Percentiles rank a stretch among this genome's conserved stretches.
Evolutionary conservation across 2,797 vertebrate species (phyloP).

Genomic region (Phylloscopus collybita): DNA sequence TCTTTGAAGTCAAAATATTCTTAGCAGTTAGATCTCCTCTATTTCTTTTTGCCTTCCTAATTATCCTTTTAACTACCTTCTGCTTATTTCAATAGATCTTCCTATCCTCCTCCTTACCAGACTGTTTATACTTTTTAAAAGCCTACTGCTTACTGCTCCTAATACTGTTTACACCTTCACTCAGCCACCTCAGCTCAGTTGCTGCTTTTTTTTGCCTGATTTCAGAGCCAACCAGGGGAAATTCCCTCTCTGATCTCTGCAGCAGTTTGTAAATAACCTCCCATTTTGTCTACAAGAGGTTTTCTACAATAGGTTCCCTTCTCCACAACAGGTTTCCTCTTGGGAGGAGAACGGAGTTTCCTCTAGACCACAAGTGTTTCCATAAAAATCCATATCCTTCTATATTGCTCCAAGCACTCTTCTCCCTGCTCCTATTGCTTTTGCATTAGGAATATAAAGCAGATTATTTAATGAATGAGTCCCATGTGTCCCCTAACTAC

Average conservation of each 20-base stretch:
- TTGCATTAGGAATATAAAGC: constrained; percentile 35
- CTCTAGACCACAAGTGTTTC: background rate
- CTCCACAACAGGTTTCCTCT: background rate
- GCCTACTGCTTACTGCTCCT: constrained; percentile 58
- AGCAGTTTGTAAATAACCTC: constrained; percentile 34
- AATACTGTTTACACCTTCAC: constrained; percentile 60
- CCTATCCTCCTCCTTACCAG: constrained; percentile 58
- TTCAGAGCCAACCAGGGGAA: constrained; percentile 20
- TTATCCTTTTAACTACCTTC: constrained; percentile 72
- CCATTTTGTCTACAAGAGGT: background rate
- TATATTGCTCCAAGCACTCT: background rate
- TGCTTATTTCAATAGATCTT: constrained; percentile 72
- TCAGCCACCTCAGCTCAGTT: constrained; percentile 43
- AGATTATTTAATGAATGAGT: constrained; percentile 26
- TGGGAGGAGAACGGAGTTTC: background rate
- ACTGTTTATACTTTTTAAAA: constrained; percentile 69
- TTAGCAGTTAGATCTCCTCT: constrained; percentile 59
- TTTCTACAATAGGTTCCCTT: background rate
- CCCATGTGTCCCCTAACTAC: constrained; percentile 44
- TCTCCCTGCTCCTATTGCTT: background rate
- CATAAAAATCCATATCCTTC: background rate
- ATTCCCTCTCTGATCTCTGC: constrained; percentile 51
- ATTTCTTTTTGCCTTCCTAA: constrained; percentile 63
- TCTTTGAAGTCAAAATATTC: constrained; percentile 57
- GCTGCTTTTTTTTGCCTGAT: constrained; percentile 30